A percentile compares a stretch with the other conserved stretches of the same genome.
Conservation (phyloP, 2,113 vertebrate species). For the Chionodraco myersi region DNA sequence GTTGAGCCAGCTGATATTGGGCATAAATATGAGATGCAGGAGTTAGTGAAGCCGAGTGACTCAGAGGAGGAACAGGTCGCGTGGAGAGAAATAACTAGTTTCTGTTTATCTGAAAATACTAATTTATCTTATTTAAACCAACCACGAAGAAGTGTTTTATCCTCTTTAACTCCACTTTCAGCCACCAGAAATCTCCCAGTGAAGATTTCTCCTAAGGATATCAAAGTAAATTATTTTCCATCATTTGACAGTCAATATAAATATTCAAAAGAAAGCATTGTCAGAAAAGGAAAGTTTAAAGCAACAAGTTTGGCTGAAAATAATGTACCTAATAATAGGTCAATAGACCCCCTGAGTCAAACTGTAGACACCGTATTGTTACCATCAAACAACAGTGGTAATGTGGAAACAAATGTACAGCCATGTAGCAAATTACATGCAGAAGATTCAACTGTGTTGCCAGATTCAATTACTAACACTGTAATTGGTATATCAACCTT, state of each 20-base stretch:
- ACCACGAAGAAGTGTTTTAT: neutral
- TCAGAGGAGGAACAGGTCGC: slow-evolving; percentile 68
- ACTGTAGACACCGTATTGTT: neutral
- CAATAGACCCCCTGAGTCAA: slow-evolving; percentile 11
- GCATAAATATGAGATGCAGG: slow-evolving; percentile 45
- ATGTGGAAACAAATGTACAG: slow-evolving; percentile 35
- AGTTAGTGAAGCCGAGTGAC: slow-evolving; percentile 51
- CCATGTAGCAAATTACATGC: slow-evolving; percentile 3
- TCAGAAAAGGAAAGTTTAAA: slow-evolving; percentile 22
- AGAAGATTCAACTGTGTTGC: slow-evolving; percentile 20
- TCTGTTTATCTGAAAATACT: slow-evolving; percentile 16
- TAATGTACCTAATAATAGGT: neutral
- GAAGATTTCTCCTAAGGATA: slow-evolving; percentile 10
- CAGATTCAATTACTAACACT: slow-evolving; percentile 14
- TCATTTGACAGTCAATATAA: slow-evolving; percentile 30
- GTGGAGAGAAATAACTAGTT: slow-evolving; percentile 19
- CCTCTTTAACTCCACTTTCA: slow-evolving; percentile 24
- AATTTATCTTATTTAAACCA: slow-evolving; percentile 32
- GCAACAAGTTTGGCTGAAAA: slow-evolving; percentile 8
- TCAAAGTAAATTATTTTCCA: slow-evolving; percentile 15
- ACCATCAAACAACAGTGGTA: slow-evolving; percentile 3
- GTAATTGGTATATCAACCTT: neutral
- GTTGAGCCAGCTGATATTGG: slow-evolving; percentile 53
- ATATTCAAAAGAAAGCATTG: slow-evolving; percentile 4
- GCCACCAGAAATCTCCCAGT: slow-evolving; percentile 17